Conservation (phyloP, 2,113 vertebrate genomes). For the Lepisosteus oculatus region DNA sequence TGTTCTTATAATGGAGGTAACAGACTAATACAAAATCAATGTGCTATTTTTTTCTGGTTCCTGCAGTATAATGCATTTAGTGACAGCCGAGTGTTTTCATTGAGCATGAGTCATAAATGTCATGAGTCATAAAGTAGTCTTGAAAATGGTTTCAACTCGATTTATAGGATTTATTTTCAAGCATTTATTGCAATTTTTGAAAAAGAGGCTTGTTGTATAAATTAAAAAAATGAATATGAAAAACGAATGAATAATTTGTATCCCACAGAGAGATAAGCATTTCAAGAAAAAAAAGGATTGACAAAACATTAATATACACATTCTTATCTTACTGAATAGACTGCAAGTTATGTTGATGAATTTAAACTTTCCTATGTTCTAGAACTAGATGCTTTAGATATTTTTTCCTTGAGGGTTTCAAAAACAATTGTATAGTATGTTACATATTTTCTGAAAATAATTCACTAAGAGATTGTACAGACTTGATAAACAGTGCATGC, state of each 20-base stretch:
- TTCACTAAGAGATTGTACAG: too few species aligned
- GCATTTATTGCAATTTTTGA: constrained; percentile 2
- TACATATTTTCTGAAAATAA: too few species aligned
- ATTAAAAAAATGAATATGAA: neutral
- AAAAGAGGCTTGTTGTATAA: neutral
- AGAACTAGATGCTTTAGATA: too few species aligned
- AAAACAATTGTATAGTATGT: too few species aligned
- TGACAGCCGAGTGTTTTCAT: constrained; percentile 8
- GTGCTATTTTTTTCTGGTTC: neutral
- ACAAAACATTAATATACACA: too few species aligned
- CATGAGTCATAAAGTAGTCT: constrained; percentile 10
- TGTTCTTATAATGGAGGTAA: neutral
- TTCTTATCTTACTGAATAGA: too few species aligned
- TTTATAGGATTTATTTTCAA: neutral
- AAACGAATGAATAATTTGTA: neutral
- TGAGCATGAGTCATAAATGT: constrained; percentile 11
- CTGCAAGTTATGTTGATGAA: too few species aligned
- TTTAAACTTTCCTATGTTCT: too few species aligned
- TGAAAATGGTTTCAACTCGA: neutral
- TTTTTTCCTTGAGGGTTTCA: too few species aligned
- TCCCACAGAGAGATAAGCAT: too few species aligned
- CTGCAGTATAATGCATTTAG: neutral
- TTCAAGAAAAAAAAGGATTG: too few species aligned
- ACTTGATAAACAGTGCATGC: too few species aligned
- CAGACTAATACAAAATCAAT: constrained; percentile 8